Percentiles rank a stretch among this genome's conserved stretches.
phyloP scores from a whole-genome alignment of 2,113 vertebrate genomes.

The Aix galericulata region DNA sequence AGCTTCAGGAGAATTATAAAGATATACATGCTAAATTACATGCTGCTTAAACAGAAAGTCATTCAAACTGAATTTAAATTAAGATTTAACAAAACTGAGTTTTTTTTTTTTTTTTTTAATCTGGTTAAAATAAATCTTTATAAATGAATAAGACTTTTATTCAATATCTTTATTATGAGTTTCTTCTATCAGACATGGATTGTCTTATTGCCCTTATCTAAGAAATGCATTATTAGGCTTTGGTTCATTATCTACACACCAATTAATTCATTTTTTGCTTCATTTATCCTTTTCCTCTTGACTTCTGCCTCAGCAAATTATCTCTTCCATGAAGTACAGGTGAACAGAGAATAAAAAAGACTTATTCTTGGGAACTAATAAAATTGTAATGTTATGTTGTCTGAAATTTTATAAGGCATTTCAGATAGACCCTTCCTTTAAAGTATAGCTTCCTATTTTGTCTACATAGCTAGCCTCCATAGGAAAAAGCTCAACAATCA shows the following conservation, averaged over 20 bases:
- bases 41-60: neutral
- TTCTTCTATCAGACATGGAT: neutral
- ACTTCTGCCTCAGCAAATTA: constrained; percentile 11
- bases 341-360: neutral
- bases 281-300: constrained; percentile 12
- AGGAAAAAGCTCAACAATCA: neutral
- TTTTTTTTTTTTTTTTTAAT: neutral
- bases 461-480: neutral
- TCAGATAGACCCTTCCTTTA: neutral
- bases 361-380: neutral
- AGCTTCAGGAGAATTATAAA: neutral
- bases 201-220: neutral
- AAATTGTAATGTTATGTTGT: neutral
- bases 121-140: constrained; percentile 13
- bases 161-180: constrained; percentile 16
- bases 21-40: neutral
- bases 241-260: constrained; percentile 27
- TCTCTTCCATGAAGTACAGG: neutral
- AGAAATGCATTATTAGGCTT: neutral
- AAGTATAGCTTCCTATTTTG: neutral
- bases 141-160: neutral
- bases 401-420: neutral
- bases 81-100: neutral
- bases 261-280: constrained; percentile 41
- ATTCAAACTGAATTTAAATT: constrained; percentile 27